Evolutionary conservation across 2,888 invertebrate species (phyloP).

Genomic region (Morinoia aosen): DNA sequence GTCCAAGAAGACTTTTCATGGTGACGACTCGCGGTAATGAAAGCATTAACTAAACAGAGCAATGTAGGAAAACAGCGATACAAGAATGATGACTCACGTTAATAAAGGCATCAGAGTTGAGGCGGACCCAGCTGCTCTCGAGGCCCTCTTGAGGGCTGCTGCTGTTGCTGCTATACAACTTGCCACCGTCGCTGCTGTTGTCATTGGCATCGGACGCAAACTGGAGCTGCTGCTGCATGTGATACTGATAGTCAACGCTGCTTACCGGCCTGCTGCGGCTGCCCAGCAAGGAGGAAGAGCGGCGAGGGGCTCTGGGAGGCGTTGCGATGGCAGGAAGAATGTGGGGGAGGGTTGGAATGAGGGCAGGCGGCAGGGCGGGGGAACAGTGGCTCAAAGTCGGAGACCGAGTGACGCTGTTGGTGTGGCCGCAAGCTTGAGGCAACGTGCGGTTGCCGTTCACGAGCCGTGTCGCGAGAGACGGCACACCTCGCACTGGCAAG

Average conservation of each 20-base stretch:
- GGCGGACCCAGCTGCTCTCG: conserved; percentile 51
- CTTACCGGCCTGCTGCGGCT: conserved; percentile 48
- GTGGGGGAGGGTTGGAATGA: conserved; percentile 24
- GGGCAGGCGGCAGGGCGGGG: not conserved
- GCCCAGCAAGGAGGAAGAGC: conserved; percentile 32
- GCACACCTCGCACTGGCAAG: not conserved
- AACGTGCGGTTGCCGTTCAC: conserved; percentile 36
- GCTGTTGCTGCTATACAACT: conserved; percentile 17
- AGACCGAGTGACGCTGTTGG: conserved; percentile 30
- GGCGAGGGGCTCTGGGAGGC: conserved; percentile 5
- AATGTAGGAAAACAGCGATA: no score
- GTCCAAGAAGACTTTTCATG: no score
- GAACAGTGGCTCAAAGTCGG: conserved; percentile 27
- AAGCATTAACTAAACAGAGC: no score
- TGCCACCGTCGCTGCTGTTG: conserved; percentile 19
- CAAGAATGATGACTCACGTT: not conserved
- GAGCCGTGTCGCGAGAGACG: not conserved
- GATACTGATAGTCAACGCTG: conserved; percentile 44
- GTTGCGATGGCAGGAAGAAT: conserved; percentile 16
- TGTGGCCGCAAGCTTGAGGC: conserved; percentile 28
- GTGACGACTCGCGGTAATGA: no score
- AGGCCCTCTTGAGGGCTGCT: conserved; percentile 48
- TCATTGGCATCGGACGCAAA: conserved; percentile 12
- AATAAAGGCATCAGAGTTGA: conserved; percentile 44
- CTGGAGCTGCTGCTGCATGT: conserved; percentile 13